These are phyloP conservation scores for Cecropterus lyciades DNA, from an alignment of 1,140 invertebrate genomes.

Conservation along the genomic window DNA sequence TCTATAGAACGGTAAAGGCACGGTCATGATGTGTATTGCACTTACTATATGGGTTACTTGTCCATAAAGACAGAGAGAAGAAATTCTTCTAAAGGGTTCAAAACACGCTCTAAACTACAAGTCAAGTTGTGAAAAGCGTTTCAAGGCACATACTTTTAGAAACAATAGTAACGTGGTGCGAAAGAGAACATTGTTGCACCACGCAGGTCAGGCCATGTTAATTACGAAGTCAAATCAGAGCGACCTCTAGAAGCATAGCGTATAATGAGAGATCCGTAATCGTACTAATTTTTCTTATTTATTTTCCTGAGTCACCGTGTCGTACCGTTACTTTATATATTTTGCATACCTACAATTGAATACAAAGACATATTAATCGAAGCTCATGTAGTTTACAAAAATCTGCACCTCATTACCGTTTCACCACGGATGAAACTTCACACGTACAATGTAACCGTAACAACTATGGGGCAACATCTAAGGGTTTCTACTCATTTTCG, in stretches of 20 bases:
- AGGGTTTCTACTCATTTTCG: slow-evolving; percentile 51
- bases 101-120: slow-evolving; percentile 79
- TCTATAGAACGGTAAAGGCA: slow-evolving; percentile 83
- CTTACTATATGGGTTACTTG: slow-evolving; percentile 71
- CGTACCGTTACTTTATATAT: slow-evolving; percentile 44
- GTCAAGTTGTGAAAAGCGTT: slow-evolving; percentile 80
- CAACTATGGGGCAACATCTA: slow-evolving; percentile 28
- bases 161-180: slow-evolving; percentile 72
- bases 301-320: slow-evolving; percentile 31
- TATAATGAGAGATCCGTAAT: slow-evolving; percentile 56
- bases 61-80: slow-evolving; percentile 77
- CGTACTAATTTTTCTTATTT: slow-evolving; percentile 21
- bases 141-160: slow-evolving; percentile 84
- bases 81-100: slow-evolving; percentile 78
- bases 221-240: slow-evolving; percentile 65
- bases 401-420: slow-evolving; percentile 60
- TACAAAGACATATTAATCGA: slow-evolving; percentile 64
- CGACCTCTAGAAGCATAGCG: slow-evolving; percentile 74
- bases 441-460: slow-evolving; percentile 49
- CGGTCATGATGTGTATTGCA: slow-evolving; percentile 83
- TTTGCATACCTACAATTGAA: slow-evolving; percentile 43
- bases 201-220: slow-evolving; percentile 51
- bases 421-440: slow-evolving; percentile 44
- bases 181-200: slow-evolving; percentile 51
- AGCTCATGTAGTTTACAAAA: slow-evolving; percentile 70